Evolutionary conservation across 2,888 invertebrate species (phyloP).

Genomic region (Agrochola circellaris): DNA sequence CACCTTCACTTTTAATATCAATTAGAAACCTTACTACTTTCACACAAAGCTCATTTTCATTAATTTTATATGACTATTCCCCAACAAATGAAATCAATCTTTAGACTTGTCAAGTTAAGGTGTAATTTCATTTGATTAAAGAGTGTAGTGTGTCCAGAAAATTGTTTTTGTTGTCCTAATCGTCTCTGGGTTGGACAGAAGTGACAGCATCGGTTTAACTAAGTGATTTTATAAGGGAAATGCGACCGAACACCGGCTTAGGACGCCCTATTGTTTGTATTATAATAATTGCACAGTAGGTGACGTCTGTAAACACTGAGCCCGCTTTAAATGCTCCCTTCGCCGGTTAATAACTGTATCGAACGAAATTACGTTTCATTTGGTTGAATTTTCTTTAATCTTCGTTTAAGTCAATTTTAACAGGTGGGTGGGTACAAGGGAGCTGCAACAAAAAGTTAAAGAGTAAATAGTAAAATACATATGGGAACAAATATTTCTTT

Average conservation of each 20-base stretch:
- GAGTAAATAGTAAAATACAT: neutral
- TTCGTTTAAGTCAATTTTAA: slow-evolving; percentile 20
- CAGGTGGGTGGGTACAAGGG: neutral
- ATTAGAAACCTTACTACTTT: slow-evolving; percentile 47
- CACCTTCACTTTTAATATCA: slow-evolving; percentile 45
- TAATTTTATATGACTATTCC: slow-evolving; percentile 13
- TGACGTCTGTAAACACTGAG: slow-evolving; percentile 57
- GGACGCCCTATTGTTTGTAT: slow-evolving; percentile 63
- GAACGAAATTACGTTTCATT: slow-evolving; percentile 39
- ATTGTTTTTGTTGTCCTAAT: slow-evolving; percentile 75
- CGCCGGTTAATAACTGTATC: slow-evolving; percentile 49
- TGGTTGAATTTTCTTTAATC: slow-evolving; percentile 23
- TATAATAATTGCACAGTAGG: slow-evolving; percentile 67
- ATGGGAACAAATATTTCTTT: neutral
- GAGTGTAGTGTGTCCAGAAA: slow-evolving; percentile 64
- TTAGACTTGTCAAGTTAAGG: slow-evolving; percentile 33
- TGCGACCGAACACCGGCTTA: slow-evolving; percentile 67
- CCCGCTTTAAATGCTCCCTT: slow-evolving; percentile 32
- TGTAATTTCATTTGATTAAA: slow-evolving; percentile 36
- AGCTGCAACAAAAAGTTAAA: neutral
- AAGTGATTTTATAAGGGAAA: slow-evolving; percentile 80
- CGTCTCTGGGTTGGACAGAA: slow-evolving; percentile 71
- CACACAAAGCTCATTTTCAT: slow-evolving; percentile 54
- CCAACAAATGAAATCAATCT: slow-evolving; percentile 38
- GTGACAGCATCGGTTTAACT: slow-evolving; percentile 80